Percentiles rank a stretch among this genome's conserved stretches.
phyloP scores from a whole-genome alignment of 2,113 vertebrate species.

The Illadopsis cleaveri region DNA sequence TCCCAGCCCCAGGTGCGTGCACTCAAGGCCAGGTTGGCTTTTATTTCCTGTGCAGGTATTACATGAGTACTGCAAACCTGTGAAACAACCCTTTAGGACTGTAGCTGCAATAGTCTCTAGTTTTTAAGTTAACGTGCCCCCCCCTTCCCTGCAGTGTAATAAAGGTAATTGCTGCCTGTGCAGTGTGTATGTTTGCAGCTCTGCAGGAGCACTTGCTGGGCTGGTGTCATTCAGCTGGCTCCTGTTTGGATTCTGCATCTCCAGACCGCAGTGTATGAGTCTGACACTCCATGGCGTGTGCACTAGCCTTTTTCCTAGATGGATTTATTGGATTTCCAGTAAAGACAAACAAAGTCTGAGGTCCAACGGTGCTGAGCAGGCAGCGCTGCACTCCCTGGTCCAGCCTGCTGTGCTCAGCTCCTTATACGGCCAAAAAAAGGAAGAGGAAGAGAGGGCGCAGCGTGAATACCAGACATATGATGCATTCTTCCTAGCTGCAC shows the following conservation, averaged over 20 bases:
- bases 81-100: neutral
- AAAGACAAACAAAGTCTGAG: constrained; percentile 69
- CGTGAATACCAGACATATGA: constrained; percentile 73
- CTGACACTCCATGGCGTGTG: neutral
- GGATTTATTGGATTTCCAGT: constrained; percentile 71
- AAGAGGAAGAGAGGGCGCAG: constrained; percentile 15
- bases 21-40: neutral
- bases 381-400: constrained; percentile 5
- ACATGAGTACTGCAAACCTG: neutral
- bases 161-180: neutral
- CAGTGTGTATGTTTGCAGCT: neutral
- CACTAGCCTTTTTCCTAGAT: constrained; percentile 69
- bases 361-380: constrained; percentile 5
- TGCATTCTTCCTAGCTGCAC: constrained; percentile 69
- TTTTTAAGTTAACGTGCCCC: neutral
- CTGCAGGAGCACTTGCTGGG: neutral
- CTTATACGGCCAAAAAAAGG: constrained; percentile 74
- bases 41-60: neutral
- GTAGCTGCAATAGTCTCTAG: neutral
- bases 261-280: neutral
- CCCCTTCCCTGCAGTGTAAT: neutral
- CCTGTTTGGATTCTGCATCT: neutral
- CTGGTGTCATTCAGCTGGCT: neutral
- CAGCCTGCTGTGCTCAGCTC: constrained; percentile 46
- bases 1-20: neutral